These are phyloP conservation scores for Hydrolagus colliei DNA, from an alignment of 2,797 vertebrate species.

Conservation along the genomic window DNA sequence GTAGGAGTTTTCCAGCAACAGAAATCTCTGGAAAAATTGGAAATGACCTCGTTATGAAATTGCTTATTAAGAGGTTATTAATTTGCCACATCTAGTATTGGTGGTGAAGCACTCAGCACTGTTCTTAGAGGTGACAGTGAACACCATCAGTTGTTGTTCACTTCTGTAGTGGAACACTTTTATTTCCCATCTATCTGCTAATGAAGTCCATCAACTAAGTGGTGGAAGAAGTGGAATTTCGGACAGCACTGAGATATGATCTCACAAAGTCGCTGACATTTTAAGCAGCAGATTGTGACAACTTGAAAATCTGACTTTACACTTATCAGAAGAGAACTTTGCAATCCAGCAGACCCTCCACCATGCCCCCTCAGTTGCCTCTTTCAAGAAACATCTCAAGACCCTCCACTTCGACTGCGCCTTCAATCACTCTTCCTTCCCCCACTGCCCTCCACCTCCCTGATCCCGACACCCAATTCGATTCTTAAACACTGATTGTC, in stretches of 20 bases:
- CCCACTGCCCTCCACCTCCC: no score
- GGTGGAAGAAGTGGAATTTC: background rate
- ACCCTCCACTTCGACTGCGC: no score
- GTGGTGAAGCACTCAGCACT: no score
- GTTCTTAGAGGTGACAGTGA: no score
- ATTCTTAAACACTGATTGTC: no score
- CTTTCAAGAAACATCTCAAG: no score
- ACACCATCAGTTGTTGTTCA: background rate
- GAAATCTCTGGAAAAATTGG: background rate
- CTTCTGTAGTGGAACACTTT: background rate
- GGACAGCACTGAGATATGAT: background rate
- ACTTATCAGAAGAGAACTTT: background rate
- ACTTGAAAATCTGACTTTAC: background rate
- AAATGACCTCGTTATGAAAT: background rate
- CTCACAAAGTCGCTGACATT: background rate
- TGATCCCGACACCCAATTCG: no score
- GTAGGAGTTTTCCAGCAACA: background rate
- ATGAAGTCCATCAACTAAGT: background rate
- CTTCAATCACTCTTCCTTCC: no score
- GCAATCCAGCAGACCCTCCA: no score
- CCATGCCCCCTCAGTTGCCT: no score
- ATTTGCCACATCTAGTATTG: background rate
- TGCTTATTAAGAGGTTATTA: background rate
- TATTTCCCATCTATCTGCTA: background rate
- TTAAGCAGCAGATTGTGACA: background rate